Evolutionary conservation across 2,113 vertebrate genomes (phyloP).

Genomic region (Tragulus kanchil): DNA sequence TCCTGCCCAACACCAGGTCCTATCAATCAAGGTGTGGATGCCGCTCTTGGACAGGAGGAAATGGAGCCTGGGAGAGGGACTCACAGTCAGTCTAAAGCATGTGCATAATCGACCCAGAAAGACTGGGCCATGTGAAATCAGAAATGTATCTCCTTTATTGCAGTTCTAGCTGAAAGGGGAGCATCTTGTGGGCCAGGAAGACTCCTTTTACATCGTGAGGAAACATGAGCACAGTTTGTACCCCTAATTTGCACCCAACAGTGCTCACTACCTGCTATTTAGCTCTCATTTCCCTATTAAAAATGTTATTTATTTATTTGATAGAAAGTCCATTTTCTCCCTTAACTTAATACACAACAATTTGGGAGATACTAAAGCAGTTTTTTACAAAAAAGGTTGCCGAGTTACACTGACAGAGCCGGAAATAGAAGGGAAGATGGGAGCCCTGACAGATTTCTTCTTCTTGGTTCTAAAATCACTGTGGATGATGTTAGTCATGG

Average conservation of each 20-base stretch:
- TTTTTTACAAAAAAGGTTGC: not conserved
- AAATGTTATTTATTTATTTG: not conserved
- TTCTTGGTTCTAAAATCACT: too few species aligned
- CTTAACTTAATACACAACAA: not conserved
- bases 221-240: not conserved
- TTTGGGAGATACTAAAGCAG: not conserved
- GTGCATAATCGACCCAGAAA: not conserved
- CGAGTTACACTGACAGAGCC: accelerated
- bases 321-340: not conserved
- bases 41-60: accelerated
- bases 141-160: accelerated
- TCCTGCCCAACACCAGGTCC: accelerated
- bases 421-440: too few species aligned
- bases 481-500: too few species aligned
- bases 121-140: too few species aligned
- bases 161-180: not conserved
- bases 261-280: not conserved
- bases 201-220: not conserved
- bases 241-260: too few species aligned
- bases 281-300: not conserved
- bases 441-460: too few species aligned
- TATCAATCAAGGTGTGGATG: accelerated
- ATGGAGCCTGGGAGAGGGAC: not conserved
- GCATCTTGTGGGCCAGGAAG: not conserved
- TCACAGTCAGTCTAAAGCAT: accelerated